Percentiles rank a stretch among this genome's conserved stretches.
Conservation (phyloP, 2,797 vertebrate genomes). For the Gymnodraco acuticeps region DNA sequence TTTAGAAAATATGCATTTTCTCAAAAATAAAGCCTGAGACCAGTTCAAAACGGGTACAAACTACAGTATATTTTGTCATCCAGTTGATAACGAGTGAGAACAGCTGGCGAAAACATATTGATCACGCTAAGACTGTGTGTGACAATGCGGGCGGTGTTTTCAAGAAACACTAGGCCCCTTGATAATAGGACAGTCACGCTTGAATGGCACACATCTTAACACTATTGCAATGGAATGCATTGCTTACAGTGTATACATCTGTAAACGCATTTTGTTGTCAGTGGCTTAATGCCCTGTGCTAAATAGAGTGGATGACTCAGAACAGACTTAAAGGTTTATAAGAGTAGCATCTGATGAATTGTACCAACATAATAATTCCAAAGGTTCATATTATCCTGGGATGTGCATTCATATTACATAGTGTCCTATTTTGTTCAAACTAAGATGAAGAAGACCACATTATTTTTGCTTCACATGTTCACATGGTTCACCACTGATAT, state of each 20-base stretch:
- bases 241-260: background rate
- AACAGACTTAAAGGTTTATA: background rate
- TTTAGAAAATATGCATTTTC: background rate
- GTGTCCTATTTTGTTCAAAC: slow-evolving; percentile 33
- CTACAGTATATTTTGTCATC: background rate
- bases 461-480: slow-evolving; percentile 44
- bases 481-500: slow-evolving; percentile 38
- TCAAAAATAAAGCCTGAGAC: background rate
- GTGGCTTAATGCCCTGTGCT: background rate
- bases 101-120: slow-evolving; percentile 36
- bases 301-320: background rate
- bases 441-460: slow-evolving; percentile 15
- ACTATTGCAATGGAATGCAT: slow-evolving; percentile 29
- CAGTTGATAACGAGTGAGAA: slow-evolving; percentile 17
- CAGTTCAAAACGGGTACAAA: background rate
- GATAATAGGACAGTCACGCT: slow-evolving; percentile 20
- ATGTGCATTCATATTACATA: slow-evolving; percentile 6
- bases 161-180: slow-evolving; percentile 19
- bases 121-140: slow-evolving; percentile 32
- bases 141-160: background rate
- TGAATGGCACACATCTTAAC: slow-evolving; percentile 30
- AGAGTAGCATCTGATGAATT: background rate
- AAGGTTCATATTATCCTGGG: background rate
- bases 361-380: background rate
- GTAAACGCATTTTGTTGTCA: background rate